These are phyloP conservation scores for Dendrolimus pini DNA, from an alignment of 2,888 invertebrate species.

Conservation along the genomic window DNA sequence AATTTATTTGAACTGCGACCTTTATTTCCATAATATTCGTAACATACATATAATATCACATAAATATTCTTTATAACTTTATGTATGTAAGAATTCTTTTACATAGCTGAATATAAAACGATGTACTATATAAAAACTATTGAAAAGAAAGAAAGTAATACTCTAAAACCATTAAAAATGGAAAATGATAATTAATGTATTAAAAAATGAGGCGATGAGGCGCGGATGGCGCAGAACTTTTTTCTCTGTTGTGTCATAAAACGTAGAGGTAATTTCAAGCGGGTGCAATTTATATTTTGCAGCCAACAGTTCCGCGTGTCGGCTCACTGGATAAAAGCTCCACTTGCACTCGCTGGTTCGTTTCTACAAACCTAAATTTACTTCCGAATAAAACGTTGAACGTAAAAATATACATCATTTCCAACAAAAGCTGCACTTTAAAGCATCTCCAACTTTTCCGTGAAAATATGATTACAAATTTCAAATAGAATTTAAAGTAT, in stretches of 20 bases:
- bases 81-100: too few species aligned
- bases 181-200: slow-evolving; percentile 23
- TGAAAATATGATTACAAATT: neutral
- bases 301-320: slow-evolving; percentile 39
- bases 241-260: slow-evolving; percentile 53
- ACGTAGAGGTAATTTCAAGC: slow-evolving; percentile 54
- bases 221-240: slow-evolving; percentile 39
- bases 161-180: slow-evolving; percentile 6
- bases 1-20: too few species aligned
- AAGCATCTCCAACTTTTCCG: neutral
- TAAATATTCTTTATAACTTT: too few species aligned
- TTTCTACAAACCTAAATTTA: slow-evolving; percentile 29
- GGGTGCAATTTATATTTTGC: slow-evolving; percentile 57
- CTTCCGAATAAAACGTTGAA: slow-evolving; percentile 14
- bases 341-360: slow-evolving; percentile 31
- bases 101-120: too few species aligned
- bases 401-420: neutral
- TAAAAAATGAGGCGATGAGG: slow-evolving; percentile 33
- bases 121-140: too few species aligned
- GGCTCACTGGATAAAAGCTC: slow-evolving; percentile 42
- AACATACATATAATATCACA: too few species aligned
- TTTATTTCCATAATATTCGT: too few species aligned
- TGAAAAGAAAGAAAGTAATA: too few species aligned
- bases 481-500: neutral
- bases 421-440: neutral